These are phyloP conservation scores for Porites lutea DNA, from an alignment of 64 coral and sea anemone species.

Conservation along the genomic window DNA sequence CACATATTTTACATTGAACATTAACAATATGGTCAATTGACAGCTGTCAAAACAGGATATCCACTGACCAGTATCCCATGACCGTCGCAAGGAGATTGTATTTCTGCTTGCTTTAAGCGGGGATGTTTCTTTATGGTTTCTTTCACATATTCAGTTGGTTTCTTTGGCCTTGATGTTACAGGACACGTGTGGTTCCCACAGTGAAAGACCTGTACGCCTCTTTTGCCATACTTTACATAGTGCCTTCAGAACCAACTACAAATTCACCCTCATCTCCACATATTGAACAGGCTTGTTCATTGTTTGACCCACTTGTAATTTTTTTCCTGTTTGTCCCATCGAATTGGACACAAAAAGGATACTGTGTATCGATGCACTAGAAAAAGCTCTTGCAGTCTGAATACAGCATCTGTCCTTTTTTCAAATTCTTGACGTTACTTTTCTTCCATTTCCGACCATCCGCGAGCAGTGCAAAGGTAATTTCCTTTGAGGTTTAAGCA, in stretches of 20 bases:
- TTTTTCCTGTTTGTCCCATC: conserved; percentile 13
- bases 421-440: conserved; percentile 36
- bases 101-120: not conserved
- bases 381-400: conserved; percentile 23
- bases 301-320: not conserved
- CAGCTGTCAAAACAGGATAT: too few relatives aligned
- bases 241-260: conserved; percentile 5
- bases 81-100: not conserved
- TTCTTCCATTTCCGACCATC: conserved; percentile 48
- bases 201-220: conserved; percentile 27
- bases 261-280: conserved; percentile 22
- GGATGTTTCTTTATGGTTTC: conserved; percentile 5
- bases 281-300: conserved; percentile 16
- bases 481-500: not conserved
- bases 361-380: conserved; percentile 22
- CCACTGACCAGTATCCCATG: too few relatives aligned
- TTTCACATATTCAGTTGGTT: not conserved
- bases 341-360: conserved; percentile 29
- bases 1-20: too few relatives aligned
- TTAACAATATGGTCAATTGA: too few relatives aligned
- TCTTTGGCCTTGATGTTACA: conserved; percentile 17
- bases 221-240: conserved; percentile 10
- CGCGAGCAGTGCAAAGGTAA: not conserved
- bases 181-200: conserved; percentile 34
- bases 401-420: conserved; percentile 26